Conservation (phyloP, 2,113 vertebrate species). For the Oncorhynchus gorbuscha region DNA sequence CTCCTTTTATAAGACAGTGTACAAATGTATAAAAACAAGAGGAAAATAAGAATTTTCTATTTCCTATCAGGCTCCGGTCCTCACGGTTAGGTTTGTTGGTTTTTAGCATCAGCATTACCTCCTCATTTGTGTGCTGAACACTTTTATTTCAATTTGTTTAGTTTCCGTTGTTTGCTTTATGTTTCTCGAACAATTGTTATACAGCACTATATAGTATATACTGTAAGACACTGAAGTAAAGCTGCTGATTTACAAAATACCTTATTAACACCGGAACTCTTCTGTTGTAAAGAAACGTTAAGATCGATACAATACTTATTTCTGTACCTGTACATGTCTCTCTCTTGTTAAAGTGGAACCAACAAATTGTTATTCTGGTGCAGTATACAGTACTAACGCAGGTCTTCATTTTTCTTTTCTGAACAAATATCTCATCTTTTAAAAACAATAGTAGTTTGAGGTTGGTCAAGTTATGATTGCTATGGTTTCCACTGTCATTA, state of each 20-base stretch:
- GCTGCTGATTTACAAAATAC: conserved; percentile 88
- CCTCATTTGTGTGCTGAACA: conserved; percentile 85
- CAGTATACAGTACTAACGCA: conserved; percentile 9
- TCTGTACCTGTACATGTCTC: conserved; percentile 54
- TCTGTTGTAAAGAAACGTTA: conserved; percentile 61
- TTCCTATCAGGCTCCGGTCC: conserved; percentile 80
- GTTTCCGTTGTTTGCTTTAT: conserved; percentile 86
- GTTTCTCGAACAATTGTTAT: conserved; percentile 71
- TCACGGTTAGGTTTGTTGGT: conserved; percentile 77
- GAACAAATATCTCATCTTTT: no score
- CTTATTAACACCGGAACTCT: conserved; percentile 72
- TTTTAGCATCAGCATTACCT: conserved; percentile 89
- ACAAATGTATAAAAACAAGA: conserved; percentile 79
- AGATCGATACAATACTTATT: conserved; percentile 48
- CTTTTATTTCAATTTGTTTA: conserved; percentile 68
- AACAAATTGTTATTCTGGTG: conserved; percentile 13
- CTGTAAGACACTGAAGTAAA: conserved; percentile 79
- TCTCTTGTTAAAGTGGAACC: conserved; percentile 38
- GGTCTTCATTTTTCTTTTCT: background rate
- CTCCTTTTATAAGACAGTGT: conserved; percentile 93
- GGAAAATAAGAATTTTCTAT: conserved; percentile 86
- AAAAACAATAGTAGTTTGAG: no score
- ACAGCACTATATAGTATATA: conserved; percentile 81
- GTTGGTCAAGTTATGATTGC: background rate
- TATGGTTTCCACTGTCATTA: background rate